Percentiles rank a stretch among this genome's conserved stretches.
Evolutionary conservation across 2,113 vertebrate species (phyloP).

Genomic region (Podiceps cristatus): DNA sequence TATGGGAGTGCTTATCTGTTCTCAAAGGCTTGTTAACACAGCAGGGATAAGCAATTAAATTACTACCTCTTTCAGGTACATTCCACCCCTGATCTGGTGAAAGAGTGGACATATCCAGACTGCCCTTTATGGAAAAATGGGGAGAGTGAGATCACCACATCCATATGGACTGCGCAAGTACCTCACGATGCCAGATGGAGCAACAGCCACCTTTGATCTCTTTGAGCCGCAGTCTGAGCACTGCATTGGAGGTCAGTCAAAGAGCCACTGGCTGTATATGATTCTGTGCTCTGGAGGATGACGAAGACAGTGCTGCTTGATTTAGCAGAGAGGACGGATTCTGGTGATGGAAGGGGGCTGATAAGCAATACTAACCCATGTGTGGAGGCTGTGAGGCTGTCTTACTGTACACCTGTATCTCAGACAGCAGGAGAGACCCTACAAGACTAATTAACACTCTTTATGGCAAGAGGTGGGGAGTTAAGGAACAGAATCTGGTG

Average conservation of each 20-base stretch:
- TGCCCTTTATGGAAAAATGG: conserved; percentile 96
- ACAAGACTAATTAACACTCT: background rate
- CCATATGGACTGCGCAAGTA: conserved; percentile 92
- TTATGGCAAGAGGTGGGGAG: background rate
- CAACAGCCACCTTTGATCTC: conserved; percentile 96
- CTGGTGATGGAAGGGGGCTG: background rate
- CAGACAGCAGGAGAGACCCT: background rate
- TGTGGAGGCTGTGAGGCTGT: background rate
- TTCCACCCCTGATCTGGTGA: conserved; percentile 96
- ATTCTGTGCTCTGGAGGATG: background rate
- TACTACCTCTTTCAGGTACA: conserved; percentile 84
- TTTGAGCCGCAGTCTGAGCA: conserved; percentile 92
- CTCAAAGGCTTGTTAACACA: background rate
- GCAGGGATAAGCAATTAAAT: background rate
- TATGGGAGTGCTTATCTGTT: background rate
- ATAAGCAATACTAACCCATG: background rate
- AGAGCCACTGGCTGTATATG: background rate
- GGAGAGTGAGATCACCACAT: conserved; percentile 92
- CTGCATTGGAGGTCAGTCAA: conserved; percentile 88
- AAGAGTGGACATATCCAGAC: conserved; percentile 98
- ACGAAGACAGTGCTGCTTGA: background rate
- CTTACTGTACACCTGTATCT: background rate
- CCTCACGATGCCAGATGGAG: conserved; percentile 94
- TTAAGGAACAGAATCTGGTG: background rate
- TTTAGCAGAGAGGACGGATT: background rate